Evolutionary conservation across 2,888 invertebrate genomes (phyloP), one percentile per base, ranked within the genome.

Genomic region (Agrotis ipsilon): DNA sequence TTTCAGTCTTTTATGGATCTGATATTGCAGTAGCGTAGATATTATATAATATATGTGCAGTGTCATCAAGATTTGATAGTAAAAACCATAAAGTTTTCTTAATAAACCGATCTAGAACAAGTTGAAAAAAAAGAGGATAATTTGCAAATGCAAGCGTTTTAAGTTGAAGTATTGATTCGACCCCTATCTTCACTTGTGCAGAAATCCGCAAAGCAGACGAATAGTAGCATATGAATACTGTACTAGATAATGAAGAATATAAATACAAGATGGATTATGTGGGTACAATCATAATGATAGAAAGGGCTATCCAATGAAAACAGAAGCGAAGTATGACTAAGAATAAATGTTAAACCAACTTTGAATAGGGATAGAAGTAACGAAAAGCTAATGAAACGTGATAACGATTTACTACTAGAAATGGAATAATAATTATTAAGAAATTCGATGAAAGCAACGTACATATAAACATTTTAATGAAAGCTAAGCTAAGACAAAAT

Each of bases 161-260:
- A 49, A 49, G 14, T 32, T 13, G 43, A n/a, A 18, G 24, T 75
- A 74, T 74, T 46, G 74, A 77, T 74, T 74, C 1, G 21, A 9
- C 71, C 78, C 60, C 27, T 46, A 57, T 61, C 70, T 19, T 48
- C 18, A 48, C 52, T 46, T 71, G 14, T 19, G 45, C 70, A 39
- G 32, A 51, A 68, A 24, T 9, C 18, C 18, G 14, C 9, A 39
- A 11, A 39, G 39, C 39, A 62, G 18, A 21, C 11, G 32, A 16
- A 5, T 54, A 62, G n/a, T 32, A 4, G 18, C 18, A 32, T 16
- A 48, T 13, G n/a, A 6, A n/a, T 27, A 27, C 27, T 18, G 24
- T 18, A 18, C 3, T 21, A 32, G 43, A 11, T 18, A 54, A 24
- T 24, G 7, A 51, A 54, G 18, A 54, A 18, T 2, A 27, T 24